Evolutionary conservation across 2,797 vertebrate genomes (phyloP).

Genomic region (Phaenicophaeus curvirostris): DNA sequence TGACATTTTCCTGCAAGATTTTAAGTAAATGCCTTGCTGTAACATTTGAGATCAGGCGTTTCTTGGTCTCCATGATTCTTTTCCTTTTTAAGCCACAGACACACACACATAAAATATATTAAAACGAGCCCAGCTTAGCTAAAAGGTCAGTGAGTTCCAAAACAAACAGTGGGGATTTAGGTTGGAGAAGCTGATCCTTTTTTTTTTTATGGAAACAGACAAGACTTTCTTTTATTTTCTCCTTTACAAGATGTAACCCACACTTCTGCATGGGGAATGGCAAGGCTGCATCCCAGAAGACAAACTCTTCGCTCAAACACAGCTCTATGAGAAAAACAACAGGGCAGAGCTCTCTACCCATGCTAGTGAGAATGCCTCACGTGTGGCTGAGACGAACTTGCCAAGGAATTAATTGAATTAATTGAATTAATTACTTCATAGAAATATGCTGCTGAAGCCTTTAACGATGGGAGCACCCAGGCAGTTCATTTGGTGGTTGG

Average conservation of each 20-base stretch:
- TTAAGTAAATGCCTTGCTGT: constrained; percentile 69
- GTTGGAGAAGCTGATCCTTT: neutral
- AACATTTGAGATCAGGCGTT: constrained; percentile 70
- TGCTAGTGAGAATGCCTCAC: neutral
- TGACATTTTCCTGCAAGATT: constrained; percentile 71
- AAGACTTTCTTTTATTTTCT: neutral
- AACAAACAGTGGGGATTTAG: constrained; percentile 67
- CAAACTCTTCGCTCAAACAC: neutral
- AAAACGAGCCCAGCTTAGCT: constrained; percentile 56
- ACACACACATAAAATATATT: constrained; percentile 44
- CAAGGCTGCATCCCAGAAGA: neutral
- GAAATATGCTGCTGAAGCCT: neutral
- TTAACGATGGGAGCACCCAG: neutral
- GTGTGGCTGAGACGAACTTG: neutral
- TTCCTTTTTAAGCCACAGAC: constrained; percentile 58
- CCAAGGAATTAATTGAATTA: neutral
- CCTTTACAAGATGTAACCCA: neutral
- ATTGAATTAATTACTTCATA: neutral
- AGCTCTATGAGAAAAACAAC: neutral
- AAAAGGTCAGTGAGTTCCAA: constrained; percentile 72
- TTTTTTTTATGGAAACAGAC: neutral
- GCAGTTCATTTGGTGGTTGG: neutral
- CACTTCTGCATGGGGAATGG: neutral
- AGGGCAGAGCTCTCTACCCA: neutral
- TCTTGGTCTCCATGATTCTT: constrained; percentile 20